Conservation (phyloP, 2,113 vertebrate species). For the Archilochus colubris region DNA sequence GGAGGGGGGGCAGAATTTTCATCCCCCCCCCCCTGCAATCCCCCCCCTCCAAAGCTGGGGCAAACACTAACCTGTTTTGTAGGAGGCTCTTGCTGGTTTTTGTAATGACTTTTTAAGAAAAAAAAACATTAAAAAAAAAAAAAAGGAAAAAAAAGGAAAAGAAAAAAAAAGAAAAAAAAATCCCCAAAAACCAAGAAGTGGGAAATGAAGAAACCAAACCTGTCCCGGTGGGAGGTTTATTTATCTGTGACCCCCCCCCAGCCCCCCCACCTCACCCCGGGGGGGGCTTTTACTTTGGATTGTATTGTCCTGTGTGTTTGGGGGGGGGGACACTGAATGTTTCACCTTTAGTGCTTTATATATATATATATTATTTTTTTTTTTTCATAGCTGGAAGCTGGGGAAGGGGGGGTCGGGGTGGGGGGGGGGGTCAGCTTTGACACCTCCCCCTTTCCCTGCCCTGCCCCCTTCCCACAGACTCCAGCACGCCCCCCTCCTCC, state of each 20-base stretch:
- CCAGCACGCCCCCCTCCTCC: background rate
- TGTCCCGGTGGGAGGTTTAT: background rate
- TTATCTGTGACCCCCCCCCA: background rate
- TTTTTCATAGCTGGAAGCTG: background rate
- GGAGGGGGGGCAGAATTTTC: background rate
- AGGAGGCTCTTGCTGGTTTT: background rate
- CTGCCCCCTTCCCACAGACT: background rate
- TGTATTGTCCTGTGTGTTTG: background rate
- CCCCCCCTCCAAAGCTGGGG: background rate
- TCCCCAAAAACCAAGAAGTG: background rate
- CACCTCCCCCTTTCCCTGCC: background rate
- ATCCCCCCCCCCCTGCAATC: background rate
- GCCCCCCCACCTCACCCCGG: too few relatives aligned
- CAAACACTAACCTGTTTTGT: background rate
- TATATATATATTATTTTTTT: background rate
- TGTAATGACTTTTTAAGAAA: background rate
- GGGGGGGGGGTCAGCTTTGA: background rate
- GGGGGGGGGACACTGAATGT: background rate
- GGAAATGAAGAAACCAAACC: background rate
- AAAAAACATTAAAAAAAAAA: background rate
- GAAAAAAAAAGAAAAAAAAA: background rate
- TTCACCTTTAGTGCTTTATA: slow-evolving; percentile 12
- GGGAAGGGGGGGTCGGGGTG: background rate
- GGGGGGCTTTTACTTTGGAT: background rate
- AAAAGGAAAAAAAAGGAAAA: background rate